Percentiles rank a stretch among this genome's conserved stretches.
These are phyloP conservation scores for Coccyzus lansbergi DNA, from an alignment of 2,797 vertebrate species.

Conservation along the genomic window DNA sequence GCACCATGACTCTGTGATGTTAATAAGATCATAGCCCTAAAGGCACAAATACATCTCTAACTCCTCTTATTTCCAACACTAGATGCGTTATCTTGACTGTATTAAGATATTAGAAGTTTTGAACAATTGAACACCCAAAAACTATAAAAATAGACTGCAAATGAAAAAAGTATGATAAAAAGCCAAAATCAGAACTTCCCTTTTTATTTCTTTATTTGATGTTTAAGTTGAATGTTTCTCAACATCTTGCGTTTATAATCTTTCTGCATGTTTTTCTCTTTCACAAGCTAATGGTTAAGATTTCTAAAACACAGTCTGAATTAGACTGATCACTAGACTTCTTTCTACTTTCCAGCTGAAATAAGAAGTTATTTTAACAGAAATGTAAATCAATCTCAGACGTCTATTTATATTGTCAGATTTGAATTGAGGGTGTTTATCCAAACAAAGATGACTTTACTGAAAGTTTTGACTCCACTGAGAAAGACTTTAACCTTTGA, in stretches of 20 bases:
- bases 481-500: constrained; percentile 39
- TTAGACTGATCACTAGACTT: background rate
- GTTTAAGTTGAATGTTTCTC: background rate
- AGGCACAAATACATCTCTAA: too few relatives aligned
- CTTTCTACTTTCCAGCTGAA: background rate
- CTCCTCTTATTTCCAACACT: too few relatives aligned
- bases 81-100: background rate
- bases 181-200: background rate
- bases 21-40: too few relatives aligned
- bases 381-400: background rate
- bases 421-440: background rate
- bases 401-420: background rate
- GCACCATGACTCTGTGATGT: too few relatives aligned
- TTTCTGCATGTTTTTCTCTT: background rate
- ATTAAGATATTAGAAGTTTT: background rate
- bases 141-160: background rate
- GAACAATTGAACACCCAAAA: background rate
- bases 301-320: background rate
- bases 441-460: background rate
- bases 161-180: background rate
- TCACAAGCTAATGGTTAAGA: background rate
- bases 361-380: background rate
- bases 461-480: background rate
- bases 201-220: background rate
- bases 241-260: background rate